phyloP scores from a whole-genome alignment of 2,113 vertebrate species.

The Oryzias curvinotus region DNA sequence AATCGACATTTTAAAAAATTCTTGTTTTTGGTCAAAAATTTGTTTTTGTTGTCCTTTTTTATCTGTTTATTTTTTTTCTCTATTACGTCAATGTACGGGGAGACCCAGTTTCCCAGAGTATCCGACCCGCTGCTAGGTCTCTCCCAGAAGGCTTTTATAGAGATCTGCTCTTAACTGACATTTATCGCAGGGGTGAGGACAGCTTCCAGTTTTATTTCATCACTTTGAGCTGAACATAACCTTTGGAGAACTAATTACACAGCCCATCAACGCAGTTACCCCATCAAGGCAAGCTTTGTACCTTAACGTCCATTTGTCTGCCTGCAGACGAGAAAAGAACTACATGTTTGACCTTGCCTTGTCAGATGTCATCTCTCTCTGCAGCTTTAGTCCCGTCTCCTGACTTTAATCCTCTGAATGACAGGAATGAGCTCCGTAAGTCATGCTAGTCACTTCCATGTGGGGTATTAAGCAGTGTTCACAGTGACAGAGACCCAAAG shows the following conservation, averaged over 20 bases:
- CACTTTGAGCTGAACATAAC: slow-evolving; percentile 55
- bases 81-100: slow-evolving; percentile 27
- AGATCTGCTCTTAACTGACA: slow-evolving; percentile 59
- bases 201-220: slow-evolving; percentile 56
- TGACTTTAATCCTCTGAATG: slow-evolving; percentile 44
- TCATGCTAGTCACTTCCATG: slow-evolving; percentile 10
- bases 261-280: slow-evolving; percentile 49
- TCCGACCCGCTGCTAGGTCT: slow-evolving; percentile 14
- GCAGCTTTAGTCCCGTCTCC: slow-evolving; percentile 26
- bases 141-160: slow-evolving; percentile 46
- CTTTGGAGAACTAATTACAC: slow-evolving; percentile 62
- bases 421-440: slow-evolving; percentile 17
- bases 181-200: slow-evolving; percentile 52
- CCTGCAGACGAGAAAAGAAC: slow-evolving; percentile 28
- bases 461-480: not conserved
- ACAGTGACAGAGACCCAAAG: not conserved
- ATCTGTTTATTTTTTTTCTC: slow-evolving; percentile 15
- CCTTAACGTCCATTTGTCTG: slow-evolving; percentile 32
- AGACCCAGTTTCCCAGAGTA: slow-evolving; percentile 10
- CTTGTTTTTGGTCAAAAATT: not conserved
- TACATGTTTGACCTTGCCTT: slow-evolving; percentile 49
- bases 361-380: slow-evolving; percentile 41
- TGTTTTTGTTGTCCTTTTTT: slow-evolving; percentile 13
- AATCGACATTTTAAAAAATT: not conserved
- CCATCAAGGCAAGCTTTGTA: slow-evolving; percentile 39